Conservation (phyloP, 2,888 invertebrate species). For the Girardia tigrina region DNA sequence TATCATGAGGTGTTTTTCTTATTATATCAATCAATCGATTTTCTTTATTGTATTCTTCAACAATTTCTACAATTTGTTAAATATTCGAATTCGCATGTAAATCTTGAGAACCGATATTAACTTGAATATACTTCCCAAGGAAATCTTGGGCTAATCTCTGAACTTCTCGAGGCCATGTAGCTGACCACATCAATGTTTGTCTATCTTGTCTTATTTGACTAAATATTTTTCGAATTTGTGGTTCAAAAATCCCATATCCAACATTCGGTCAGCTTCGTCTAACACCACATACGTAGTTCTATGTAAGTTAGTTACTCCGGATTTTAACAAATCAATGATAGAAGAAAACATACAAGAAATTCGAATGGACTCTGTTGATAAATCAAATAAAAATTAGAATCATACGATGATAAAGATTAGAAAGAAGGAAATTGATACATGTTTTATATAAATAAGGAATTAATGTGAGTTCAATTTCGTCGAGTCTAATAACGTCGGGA, state of each 20-base stretch:
- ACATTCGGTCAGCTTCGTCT: constrained; percentile 87
- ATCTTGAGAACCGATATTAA: constrained; percentile 89
- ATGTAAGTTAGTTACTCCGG: constrained; percentile 42
- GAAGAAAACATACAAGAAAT: too few species aligned
- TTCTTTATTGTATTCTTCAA: constrained; percentile 30
- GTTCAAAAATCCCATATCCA: constrained; percentile 96
- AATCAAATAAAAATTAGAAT: too few species aligned
- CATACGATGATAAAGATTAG: too few species aligned
- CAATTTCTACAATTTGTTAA: constrained; percentile 77
- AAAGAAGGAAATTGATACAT: too few species aligned
- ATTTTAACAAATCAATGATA: constrained; percentile 81
- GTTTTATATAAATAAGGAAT: too few species aligned
- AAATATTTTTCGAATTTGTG: constrained; percentile 83
- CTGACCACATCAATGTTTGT: constrained; percentile 96
- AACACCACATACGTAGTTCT: constrained; percentile 68
- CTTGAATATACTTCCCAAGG: constrained; percentile 78
- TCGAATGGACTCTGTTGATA: too few species aligned
- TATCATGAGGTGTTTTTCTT: constrained; percentile 67
- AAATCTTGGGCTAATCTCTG: constrained; percentile 85
- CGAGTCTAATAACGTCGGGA: too few species aligned
- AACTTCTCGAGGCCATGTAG: constrained; percentile 98
- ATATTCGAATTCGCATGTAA: constrained; percentile 90
- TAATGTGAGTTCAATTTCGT: too few species aligned
- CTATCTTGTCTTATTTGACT: constrained; percentile 76
- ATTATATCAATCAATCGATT: neutral